These are phyloP conservation scores for Pardalotus punctatus DNA, from an alignment of 2,113 vertebrate species.

Conservation along the genomic window DNA sequence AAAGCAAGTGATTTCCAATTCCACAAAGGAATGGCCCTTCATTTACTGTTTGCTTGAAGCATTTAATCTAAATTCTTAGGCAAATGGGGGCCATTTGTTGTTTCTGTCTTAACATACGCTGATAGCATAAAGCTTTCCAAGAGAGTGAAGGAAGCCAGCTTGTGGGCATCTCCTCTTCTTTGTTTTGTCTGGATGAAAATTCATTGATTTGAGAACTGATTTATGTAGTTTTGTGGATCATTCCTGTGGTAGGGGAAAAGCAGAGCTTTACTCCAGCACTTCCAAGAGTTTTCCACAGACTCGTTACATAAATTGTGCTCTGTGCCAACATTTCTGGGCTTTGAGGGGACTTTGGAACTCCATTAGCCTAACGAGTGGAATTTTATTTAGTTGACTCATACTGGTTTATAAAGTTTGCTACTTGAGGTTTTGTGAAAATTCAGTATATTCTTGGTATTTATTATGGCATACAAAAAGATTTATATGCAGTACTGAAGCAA, in stretches of 20 bases:
- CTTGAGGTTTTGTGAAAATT: slow-evolving; percentile 23
- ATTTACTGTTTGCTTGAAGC: neutral
- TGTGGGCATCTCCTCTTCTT: neutral
- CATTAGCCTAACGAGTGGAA: neutral
- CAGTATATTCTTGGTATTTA: neutral
- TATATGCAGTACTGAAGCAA: neutral
- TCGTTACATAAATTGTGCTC: neutral
- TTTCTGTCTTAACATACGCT: neutral
- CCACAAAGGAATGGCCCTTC: neutral
- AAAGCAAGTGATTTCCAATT: neutral
- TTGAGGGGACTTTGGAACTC: slow-evolving; percentile 9
- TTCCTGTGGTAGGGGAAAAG: slow-evolving; percentile 13
- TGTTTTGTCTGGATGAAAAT: slow-evolving; percentile 14
- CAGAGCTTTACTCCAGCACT: neutral
- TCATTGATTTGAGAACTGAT: neutral
- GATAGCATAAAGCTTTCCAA: neutral
- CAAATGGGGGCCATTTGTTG: neutral
- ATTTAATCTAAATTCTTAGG: neutral
- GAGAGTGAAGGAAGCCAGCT: neutral
- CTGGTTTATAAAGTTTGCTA: neutral
- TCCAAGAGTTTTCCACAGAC: neutral
- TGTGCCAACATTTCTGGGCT: slow-evolving; percentile 1
- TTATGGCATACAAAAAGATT: neutral
- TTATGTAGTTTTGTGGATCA: neutral
- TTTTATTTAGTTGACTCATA: slow-evolving; percentile 4